A percentile compares a stretch with the other conserved stretches of the same genome.
Conservation (phyloP, 1,140 invertebrate species). For the Drosophila gunungcola region DNA sequence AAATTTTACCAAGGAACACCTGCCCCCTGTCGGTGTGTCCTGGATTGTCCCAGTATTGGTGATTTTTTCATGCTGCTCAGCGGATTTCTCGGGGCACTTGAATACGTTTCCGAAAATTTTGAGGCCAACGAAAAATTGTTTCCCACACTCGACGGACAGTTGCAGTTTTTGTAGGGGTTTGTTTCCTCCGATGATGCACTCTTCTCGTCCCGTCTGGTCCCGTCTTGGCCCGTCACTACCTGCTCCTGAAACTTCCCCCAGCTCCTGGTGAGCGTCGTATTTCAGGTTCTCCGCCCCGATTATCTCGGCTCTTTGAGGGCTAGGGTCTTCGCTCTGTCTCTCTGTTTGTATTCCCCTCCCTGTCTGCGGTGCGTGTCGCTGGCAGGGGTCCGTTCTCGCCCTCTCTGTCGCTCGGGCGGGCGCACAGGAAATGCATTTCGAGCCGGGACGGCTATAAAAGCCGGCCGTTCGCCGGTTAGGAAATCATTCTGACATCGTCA, state of each 20-base stretch:
- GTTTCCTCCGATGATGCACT: slow-evolving; percentile 63
- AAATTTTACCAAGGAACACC: slow-evolving; percentile 83
- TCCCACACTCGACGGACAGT: slow-evolving; percentile 82
- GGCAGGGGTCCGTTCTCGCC: slow-evolving; percentile 53
- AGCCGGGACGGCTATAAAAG: slow-evolving; percentile 74
- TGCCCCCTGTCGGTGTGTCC: slow-evolving; percentile 68
- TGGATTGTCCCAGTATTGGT: slow-evolving; percentile 17
- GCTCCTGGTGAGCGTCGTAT: slow-evolving; percentile 55
- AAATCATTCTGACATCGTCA: slow-evolving; percentile 84
- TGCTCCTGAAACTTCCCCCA: slow-evolving; percentile 43
- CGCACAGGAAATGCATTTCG: slow-evolving; percentile 81
- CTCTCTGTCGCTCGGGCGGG: slow-evolving; percentile 42
- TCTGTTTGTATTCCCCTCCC: slow-evolving; percentile 20
- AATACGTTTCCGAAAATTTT: slow-evolving; percentile 83
- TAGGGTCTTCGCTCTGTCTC: slow-evolving; percentile 34
- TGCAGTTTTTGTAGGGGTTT: slow-evolving; percentile 74
- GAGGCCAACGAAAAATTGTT: slow-evolving; percentile 79
- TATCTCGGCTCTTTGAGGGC: slow-evolving; percentile 58
- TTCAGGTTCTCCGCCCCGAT: slow-evolving; percentile 68
- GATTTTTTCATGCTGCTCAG: slow-evolving; percentile 31
- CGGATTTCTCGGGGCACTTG: slow-evolving; percentile 58
- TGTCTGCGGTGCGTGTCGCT: slow-evolving; percentile 48
- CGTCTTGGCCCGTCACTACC: slow-evolving; percentile 48
- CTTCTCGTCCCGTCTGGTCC: slow-evolving; percentile 39
- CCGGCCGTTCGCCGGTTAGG: slow-evolving; percentile 52